These are phyloP conservation scores for Lonchura striata DNA, from an alignment of 2,113 vertebrate genomes.

Conservation along the genomic window DNA sequence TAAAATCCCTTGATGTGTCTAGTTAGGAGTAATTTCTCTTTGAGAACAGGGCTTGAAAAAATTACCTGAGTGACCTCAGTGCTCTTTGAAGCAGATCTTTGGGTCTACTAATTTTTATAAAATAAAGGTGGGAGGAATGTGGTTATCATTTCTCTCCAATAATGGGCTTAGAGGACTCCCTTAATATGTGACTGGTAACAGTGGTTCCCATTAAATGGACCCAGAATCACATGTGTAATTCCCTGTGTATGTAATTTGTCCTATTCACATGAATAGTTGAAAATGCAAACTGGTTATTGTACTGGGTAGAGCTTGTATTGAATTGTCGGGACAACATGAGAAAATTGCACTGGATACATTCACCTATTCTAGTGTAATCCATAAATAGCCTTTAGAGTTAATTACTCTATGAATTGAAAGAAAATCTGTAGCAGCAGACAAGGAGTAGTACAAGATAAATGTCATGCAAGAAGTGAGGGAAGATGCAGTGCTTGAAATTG, in stretches of 20 bases:
- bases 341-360: neutral
- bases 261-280: neutral
- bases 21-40: neutral
- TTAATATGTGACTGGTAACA: neutral
- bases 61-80: neutral
- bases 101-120: neutral
- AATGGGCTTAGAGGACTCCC: neutral
- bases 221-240: neutral
- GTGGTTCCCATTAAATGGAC: neutral
- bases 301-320: neutral
- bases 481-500: neutral
- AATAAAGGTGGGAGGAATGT: neutral
- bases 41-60: neutral
- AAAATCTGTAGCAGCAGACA: neutral
- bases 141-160: neutral
- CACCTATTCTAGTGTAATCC: neutral
- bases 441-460: neutral
- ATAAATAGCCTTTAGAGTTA: neutral
- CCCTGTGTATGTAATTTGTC: neutral
- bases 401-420: neutral
- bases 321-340: neutral
- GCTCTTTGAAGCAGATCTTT: neutral
- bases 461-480: neutral
- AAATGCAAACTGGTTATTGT: neutral
- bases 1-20: neutral